These are phyloP conservation scores for Coreius guichenoti DNA, from an alignment of 2,797 vertebrate genomes.

Conservation along the genomic window DNA sequence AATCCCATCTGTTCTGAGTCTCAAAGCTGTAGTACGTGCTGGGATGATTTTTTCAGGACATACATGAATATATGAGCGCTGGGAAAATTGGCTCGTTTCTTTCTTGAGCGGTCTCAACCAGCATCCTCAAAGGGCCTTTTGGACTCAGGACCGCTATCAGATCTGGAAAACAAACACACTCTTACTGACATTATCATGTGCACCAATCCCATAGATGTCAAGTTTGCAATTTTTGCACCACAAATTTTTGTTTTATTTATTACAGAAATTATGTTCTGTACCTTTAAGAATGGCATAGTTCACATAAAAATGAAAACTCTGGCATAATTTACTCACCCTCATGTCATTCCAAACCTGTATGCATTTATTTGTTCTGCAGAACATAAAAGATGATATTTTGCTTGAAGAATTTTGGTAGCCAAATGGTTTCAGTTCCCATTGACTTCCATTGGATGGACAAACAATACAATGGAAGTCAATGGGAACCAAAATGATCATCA, in stretches of 20 bases:
- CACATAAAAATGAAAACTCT: background rate
- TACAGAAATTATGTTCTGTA: background rate
- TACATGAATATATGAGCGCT: constrained; percentile 96
- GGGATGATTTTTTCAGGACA: constrained; percentile 66
- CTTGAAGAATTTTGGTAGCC: too few species aligned
- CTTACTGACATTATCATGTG: background rate
- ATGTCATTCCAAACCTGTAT: background rate
- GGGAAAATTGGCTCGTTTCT: constrained; percentile 97
- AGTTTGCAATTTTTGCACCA: background rate
- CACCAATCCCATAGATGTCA: background rate
- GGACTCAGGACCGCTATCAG: constrained; percentile 91
- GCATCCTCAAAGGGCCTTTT: constrained; percentile 91
- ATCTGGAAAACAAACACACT: constrained; percentile 74
- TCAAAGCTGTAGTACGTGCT: background rate
- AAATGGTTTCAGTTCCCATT: background rate
- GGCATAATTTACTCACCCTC: background rate
- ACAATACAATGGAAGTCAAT: background rate
- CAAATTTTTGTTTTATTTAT: background rate
- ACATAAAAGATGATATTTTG: background rate
- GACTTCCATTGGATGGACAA: background rate
- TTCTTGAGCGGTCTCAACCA: constrained; percentile 96
- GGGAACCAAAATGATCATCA: background rate
- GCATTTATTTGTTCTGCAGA: background rate
- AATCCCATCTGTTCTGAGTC: background rate
- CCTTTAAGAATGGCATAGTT: background rate